Base-by-base conservation (phyloP, 1,140 invertebrate species). In the Drosophila equinoxialis region DNA sequence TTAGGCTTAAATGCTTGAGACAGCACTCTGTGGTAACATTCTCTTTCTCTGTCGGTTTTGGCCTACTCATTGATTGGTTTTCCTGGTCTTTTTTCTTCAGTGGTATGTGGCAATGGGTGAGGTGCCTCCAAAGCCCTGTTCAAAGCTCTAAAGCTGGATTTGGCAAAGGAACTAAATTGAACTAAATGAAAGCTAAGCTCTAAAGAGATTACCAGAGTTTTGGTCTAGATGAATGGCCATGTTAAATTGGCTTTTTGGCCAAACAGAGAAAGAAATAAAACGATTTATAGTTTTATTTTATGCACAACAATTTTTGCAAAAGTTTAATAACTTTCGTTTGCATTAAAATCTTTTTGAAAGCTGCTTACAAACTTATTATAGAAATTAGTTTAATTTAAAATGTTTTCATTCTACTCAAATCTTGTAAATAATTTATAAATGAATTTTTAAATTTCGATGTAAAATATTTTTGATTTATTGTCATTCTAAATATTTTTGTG, bases 1-100 rank as follows among this genome's bases (percentile, higher is more conserved):
- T 87, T 87, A 87, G 84, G 84, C 84, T 89, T 87, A 79, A 79
- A 79, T 59, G 76, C 74, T 58, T 64, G 55, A 76, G 74, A 69
- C 74, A 77, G 73, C 73, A 41, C 59, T 61, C 66, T 23, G 76
- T 64, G 41, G 57, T 26, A 59, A 60, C 41, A 61, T 68, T 35
- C 26, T 37, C 45, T n/a, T 60, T 54, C 64, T 68, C 57, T 57
- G 14, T 35, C 54, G 23, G 8, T 55, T 55, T 70, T 70, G 14
- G 37, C 35, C 30, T 6, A 37, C 57, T 59, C 57, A 59, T 37
- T 59, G 57, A 59, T 59, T 37, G 57, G 57, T 37, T 59, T 59
- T 59, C 39, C 8, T 59, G 17, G 30, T 30, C 30, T 30, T 30
- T 30, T 30, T 30, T 30, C 30, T 6, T 30, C 30, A 2, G n/a